Conservation (phyloP, 2,888 invertebrate genomes). For the Cheilosia scutellata region DNA sequence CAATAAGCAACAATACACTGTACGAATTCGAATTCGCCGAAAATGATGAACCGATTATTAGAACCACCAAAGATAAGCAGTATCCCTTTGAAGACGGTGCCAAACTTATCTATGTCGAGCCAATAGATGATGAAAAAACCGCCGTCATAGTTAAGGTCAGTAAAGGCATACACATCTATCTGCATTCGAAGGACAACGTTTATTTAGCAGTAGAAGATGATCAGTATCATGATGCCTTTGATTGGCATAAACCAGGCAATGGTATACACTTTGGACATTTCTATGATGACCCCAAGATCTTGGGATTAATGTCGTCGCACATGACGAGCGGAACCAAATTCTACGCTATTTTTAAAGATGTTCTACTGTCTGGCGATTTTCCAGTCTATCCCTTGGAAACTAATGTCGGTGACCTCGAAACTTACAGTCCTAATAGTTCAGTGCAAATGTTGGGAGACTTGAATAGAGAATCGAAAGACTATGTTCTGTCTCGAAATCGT, state of each 20-base stretch:
- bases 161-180: slow-evolving; percentile 32
- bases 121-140: slow-evolving; percentile 1
- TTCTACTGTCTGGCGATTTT: slow-evolving; percentile 18
- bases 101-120: slow-evolving; percentile 5
- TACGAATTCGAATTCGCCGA: slow-evolving; percentile 22
- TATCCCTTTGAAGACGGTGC: slow-evolving; percentile 16
- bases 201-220: slow-evolving; percentile 32
- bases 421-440: neutral
- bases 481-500: slow-evolving; percentile 6
- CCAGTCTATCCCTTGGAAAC: slow-evolving; percentile 28
- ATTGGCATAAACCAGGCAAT: slow-evolving; percentile 35
- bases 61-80: neutral
- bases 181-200: neutral
- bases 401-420: slow-evolving; percentile 13
- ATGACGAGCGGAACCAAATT: slow-evolving; percentile 11
- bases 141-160: slow-evolving; percentile 28
- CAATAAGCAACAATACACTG: slow-evolving; percentile 5
- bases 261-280: slow-evolving; percentile 38
- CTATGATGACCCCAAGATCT: slow-evolving; percentile 7
- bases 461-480: neutral
- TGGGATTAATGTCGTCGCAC: slow-evolving; percentile 42
- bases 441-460: neutral
- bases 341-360: slow-evolving; percentile 31
- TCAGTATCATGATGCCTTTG: slow-evolving; percentile 31
- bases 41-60: neutral